Evolutionary conservation across 2,888 invertebrate species (phyloP).

Genomic region (Tribolium freemani): DNA sequence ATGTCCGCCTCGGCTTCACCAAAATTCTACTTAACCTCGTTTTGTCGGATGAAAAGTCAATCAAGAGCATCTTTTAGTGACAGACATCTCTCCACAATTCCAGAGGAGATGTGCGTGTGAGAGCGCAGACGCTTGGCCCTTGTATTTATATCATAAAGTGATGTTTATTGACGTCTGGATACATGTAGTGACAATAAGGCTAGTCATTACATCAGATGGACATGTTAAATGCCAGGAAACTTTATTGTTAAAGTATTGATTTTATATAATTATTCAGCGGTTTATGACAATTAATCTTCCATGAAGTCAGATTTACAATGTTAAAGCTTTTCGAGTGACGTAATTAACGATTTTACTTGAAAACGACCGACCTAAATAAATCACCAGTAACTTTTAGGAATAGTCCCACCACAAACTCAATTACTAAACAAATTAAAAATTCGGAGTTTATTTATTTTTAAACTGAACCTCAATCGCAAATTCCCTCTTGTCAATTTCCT

Average conservation of each 20-base stretch:
- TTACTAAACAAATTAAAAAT: too few species aligned
- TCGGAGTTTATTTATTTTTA: too few species aligned
- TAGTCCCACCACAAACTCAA: too few species aligned
- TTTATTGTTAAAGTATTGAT: slow-evolving; percentile 29
- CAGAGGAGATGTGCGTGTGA: not conserved
- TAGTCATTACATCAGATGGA: slow-evolving; percentile 35
- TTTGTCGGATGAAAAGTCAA: slow-evolving; percentile 35
- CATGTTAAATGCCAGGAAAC: slow-evolving; percentile 33
- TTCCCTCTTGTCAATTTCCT: not conserved
- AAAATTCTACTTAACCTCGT: slow-evolving; percentile 33
- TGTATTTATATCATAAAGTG: slow-evolving; percentile 37
- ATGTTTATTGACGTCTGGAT: slow-evolving; percentile 34
- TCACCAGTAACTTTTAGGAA: too few species aligned
- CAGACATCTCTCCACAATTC: slow-evolving; percentile 20
- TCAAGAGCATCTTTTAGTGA: slow-evolving; percentile 25
- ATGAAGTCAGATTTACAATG: not conserved
- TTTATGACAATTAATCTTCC: slow-evolving; percentile 25
- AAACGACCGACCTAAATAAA: not conserved
- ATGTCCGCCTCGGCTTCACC: slow-evolving; percentile 18
- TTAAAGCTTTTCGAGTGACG: not conserved
- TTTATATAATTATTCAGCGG: slow-evolving; percentile 25
- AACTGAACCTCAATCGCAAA: too few species aligned
- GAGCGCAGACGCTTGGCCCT: slow-evolving; percentile 21
- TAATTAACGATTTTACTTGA: not conserved
- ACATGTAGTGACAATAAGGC: slow-evolving; percentile 26